Conservation (phyloP, 1,140 invertebrate genomes). For the Zelostemma sp. region DNA sequence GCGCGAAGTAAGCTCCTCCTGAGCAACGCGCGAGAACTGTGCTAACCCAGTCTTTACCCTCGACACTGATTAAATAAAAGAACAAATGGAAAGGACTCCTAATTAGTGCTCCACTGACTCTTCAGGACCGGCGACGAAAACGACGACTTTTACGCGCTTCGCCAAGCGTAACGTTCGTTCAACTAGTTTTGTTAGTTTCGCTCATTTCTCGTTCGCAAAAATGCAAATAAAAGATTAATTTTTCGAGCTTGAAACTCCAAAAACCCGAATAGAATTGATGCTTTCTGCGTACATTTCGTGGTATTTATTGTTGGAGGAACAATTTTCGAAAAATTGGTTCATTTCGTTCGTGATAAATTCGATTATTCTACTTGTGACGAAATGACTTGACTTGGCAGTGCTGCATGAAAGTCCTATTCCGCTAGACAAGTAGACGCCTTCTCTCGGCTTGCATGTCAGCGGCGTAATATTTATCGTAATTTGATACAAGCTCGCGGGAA, state of each 20-base stretch:
- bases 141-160: too few relatives aligned
- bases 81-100: conserved; percentile 52
- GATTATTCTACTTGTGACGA: conserved; percentile 4
- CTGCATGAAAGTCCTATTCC: background rate
- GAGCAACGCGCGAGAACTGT: conserved; percentile 23
- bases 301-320: too few relatives aligned
- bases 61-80: conserved; percentile 62
- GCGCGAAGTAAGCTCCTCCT: conserved; percentile 54
- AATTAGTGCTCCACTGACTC: conserved; percentile 53
- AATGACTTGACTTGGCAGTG: background rate
- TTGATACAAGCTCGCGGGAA: conserved; percentile 61
- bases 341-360: background rate
- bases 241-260: too few relatives aligned
- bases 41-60: conserved; percentile 36
- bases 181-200: too few relatives aligned
- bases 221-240: too few relatives aligned
- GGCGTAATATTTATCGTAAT: conserved; percentile 66
- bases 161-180: background rate
- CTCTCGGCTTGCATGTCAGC: conserved; percentile 53
- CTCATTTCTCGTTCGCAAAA: too few relatives aligned
- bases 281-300: too few relatives aligned
- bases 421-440: conserved; percentile 11
- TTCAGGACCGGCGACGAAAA: conserved; percentile 8
- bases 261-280: too few relatives aligned
- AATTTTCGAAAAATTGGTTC: too few relatives aligned